These are phyloP conservation scores for Carassius carassius DNA, from an alignment of 2,113 vertebrate genomes.

Conservation along the genomic window DNA sequence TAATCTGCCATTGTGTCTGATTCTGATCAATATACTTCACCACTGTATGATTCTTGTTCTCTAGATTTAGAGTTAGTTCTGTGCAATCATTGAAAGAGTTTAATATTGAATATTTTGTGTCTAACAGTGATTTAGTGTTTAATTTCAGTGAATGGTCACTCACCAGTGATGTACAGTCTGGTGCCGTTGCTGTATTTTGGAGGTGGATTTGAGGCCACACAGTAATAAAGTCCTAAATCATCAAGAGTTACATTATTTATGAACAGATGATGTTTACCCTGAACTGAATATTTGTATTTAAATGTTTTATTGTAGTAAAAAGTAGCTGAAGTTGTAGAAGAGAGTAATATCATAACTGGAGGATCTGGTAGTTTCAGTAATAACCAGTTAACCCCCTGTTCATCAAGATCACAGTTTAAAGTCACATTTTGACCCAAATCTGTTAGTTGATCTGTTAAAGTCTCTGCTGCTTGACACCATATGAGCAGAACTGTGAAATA, in stretches of 20 bases:
- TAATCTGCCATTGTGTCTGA: neutral
- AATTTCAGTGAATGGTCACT: neutral
- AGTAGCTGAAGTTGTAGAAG: no score
- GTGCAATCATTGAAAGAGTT: neutral
- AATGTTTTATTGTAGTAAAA: neutral
- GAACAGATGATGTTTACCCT: neutral
- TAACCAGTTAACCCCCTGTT: no score
- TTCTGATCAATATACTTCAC: neutral
- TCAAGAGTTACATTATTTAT: slow-evolving; percentile 5
- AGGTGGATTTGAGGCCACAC: fast-evolving
- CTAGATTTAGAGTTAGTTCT: neutral
- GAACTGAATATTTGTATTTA: neutral
- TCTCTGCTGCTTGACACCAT: neutral
- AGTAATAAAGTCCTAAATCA: neutral
- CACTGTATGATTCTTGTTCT: neutral
- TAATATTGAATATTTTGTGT: neutral
- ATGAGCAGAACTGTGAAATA: neutral
- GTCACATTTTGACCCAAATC: neutral
- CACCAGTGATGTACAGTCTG: neutral
- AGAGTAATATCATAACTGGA: neutral
- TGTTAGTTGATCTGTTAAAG: neutral
- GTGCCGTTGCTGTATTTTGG: neutral
- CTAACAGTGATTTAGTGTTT: neutral
- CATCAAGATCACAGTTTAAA: no score
- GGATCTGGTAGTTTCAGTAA: neutral